These are phyloP conservation scores for Balanococcus diminutus DNA, from an alignment of 2,888 invertebrate genomes.

Conservation along the genomic window DNA sequence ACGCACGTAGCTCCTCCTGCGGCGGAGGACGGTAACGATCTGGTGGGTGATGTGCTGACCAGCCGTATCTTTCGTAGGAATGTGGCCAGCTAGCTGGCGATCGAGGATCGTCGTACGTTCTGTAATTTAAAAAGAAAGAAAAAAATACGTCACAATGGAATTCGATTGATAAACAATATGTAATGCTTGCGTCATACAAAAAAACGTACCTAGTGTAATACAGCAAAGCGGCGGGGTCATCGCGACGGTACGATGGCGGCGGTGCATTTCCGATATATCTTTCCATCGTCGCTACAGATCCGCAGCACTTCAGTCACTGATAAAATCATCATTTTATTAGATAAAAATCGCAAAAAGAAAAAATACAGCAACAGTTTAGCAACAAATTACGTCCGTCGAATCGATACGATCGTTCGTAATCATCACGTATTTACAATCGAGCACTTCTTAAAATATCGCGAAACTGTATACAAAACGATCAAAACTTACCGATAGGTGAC, in stretches of 20 bases:
- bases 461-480: background rate
- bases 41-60: constrained; percentile 45
- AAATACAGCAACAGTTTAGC: background rate
- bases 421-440: background rate
- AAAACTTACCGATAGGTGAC: background rate
- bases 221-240: background rate
- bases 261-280: constrained; percentile 33
- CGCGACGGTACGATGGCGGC: background rate
- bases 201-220: constrained; percentile 34
- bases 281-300: background rate
- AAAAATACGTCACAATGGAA: background rate
- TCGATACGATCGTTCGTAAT: background rate
- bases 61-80: constrained; percentile 44
- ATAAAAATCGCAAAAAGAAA: background rate
- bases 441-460: background rate
- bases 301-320: background rate
- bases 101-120: constrained; percentile 29
- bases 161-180: background rate
- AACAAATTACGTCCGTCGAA: background rate
- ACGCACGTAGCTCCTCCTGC: constrained; percentile 29
- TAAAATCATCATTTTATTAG: background rate
- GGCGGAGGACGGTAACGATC: constrained; percentile 49
- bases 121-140: background rate
- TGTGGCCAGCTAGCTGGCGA: constrained; percentile 41
- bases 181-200: background rate